Evolutionary conservation across 2,113 vertebrate genomes (phyloP).

Genomic region (Pygathrix nemaeus): DNA sequence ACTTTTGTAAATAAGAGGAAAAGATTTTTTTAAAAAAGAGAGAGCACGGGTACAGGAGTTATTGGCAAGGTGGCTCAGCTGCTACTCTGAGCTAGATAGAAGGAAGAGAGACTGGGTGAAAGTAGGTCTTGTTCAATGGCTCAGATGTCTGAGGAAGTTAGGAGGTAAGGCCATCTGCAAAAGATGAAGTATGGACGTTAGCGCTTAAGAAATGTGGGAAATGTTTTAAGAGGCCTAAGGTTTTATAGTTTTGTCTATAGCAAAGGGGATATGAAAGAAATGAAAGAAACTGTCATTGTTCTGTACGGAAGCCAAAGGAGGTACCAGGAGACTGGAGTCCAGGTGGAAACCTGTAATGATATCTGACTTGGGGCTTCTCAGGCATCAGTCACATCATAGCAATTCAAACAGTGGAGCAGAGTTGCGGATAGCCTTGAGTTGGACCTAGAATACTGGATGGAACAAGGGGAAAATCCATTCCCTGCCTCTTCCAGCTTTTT

Average conservation of each 20-base stretch:
- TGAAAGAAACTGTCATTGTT: not conserved
- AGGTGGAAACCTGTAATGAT: accelerated
- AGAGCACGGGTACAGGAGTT: not conserved
- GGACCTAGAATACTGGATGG: not conserved
- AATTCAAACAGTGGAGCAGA: not conserved
- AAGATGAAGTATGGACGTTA: not conserved
- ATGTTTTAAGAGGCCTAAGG: not conserved
- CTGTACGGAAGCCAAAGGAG: not conserved
- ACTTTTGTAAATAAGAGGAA: not conserved
- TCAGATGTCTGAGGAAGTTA: not conserved
- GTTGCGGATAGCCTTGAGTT: not conserved
- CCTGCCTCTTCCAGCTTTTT: not conserved
- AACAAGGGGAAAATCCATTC: not conserved
- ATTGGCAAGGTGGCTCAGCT: not conserved
- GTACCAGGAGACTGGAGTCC: not conserved
- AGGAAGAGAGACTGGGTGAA: not conserved
- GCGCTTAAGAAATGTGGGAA: not conserved
- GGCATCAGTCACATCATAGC: not conserved
- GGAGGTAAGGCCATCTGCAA: not conserved
- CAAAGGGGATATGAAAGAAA: not conserved
- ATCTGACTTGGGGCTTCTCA: not conserved
- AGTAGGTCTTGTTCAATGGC: not conserved
- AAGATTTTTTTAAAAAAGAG: not conserved
- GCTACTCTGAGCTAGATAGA: not conserved
- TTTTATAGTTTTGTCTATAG: not conserved